These are phyloP conservation scores for Corythoichthys haematopterus DNA, from an alignment of 2,113 vertebrate species.

Conservation along the genomic window DNA sequence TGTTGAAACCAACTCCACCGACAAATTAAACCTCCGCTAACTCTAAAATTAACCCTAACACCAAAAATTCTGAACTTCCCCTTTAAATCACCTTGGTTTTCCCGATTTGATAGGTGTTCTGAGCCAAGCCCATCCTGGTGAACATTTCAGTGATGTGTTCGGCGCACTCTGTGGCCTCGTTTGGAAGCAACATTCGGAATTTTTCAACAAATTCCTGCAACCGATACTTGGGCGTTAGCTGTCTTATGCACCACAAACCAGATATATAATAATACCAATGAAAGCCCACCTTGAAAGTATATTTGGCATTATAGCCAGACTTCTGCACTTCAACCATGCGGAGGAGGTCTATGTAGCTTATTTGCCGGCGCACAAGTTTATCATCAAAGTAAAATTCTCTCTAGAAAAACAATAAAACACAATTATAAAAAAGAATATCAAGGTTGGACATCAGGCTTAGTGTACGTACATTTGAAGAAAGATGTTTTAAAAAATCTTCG, in stretches of 20 bases:
- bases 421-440: not conserved
- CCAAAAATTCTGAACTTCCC: too few species aligned
- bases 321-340: slow-evolving; percentile 85
- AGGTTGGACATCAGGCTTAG: too few species aligned
- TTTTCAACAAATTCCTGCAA: slow-evolving; percentile 80
- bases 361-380: slow-evolving; percentile 83
- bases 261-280: not conserved
- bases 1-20: too few species aligned
- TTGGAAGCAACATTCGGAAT: slow-evolving; percentile 85
- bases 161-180: slow-evolving; percentile 67
- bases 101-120: slow-evolving; percentile 85
- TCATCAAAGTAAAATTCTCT: slow-evolving; percentile 86
- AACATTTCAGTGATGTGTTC: slow-evolving; percentile 80
- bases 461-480: too few species aligned
- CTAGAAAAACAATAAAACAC: slow-evolving; percentile 57
- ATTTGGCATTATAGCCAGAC: slow-evolving; percentile 88
- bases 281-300: slow-evolving; percentile 80
- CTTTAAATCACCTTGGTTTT: slow-evolving; percentile 80
- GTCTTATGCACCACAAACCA: not conserved
- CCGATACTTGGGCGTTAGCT: slow-evolving; percentile 5
- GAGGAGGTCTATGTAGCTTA: slow-evolving; percentile 84
- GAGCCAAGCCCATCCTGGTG: slow-evolving; percentile 72
- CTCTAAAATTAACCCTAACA: too few species aligned
- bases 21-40: too few species aligned
- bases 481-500: not conserved